These are phyloP conservation scores for Meiosimyza platycephala DNA, from an alignment of 2,888 invertebrate species.

Conservation along the genomic window DNA sequence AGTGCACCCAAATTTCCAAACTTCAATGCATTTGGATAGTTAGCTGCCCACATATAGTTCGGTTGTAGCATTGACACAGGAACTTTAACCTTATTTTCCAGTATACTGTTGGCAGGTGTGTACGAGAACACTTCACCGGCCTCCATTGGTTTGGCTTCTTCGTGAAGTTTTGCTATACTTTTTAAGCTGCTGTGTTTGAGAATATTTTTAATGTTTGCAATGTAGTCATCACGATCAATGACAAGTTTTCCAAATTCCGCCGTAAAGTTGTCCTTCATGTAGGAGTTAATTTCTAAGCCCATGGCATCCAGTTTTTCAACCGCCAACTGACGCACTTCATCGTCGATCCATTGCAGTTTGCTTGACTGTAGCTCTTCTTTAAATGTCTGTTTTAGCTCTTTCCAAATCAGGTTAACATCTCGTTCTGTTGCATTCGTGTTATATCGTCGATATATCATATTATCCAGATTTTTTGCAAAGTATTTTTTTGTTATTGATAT, in stretches of 20 bases:
- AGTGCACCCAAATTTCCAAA: slow-evolving; percentile 56
- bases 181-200: neutral
- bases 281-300: slow-evolving; percentile 53
- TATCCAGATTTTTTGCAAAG: slow-evolving; percentile 61
- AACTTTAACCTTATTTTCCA: slow-evolving; percentile 58
- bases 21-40: slow-evolving; percentile 58
- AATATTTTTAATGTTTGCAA: slow-evolving; percentile 49
- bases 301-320: slow-evolving; percentile 55
- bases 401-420: slow-evolving; percentile 58
- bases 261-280: slow-evolving; percentile 50
- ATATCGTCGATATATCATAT: slow-evolving; percentile 57
- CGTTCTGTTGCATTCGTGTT: slow-evolving; percentile 50
- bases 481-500: slow-evolving; percentile 48
- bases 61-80: slow-evolving; percentile 60
- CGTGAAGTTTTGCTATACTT: slow-evolving; percentile 45
- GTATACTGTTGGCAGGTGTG: slow-evolving; percentile 55
- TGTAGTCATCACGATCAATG: slow-evolving; percentile 47
- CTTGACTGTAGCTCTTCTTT: slow-evolving; percentile 47
- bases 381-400: slow-evolving; percentile 55
- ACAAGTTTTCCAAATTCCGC: slow-evolving; percentile 53
- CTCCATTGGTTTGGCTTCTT: slow-evolving; percentile 48
- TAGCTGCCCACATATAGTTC: slow-evolving; percentile 52
- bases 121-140: slow-evolving; percentile 49
- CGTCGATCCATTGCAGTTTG: slow-evolving; percentile 52
- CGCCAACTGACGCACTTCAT: slow-evolving; percentile 50